Conservation (phyloP, 2,113 vertebrate genomes). For the Copsychus sechellarum region DNA sequence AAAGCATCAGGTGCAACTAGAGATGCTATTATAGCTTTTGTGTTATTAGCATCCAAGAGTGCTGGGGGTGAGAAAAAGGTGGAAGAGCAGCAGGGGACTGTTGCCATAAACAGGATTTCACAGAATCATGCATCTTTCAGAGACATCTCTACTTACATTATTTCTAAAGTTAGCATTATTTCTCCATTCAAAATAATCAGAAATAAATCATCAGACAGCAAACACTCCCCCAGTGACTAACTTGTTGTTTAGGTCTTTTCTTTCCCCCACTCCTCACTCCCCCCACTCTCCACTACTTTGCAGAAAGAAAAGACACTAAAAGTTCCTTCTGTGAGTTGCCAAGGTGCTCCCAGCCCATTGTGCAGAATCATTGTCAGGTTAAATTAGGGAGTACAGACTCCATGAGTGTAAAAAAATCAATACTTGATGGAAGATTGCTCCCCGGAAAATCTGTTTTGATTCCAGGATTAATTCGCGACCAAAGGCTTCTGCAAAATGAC, state of each 20-base stretch:
- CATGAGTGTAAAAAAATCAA: slow-evolving; percentile 99
- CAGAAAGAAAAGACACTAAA: slow-evolving; percentile 83
- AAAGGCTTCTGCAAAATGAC: slow-evolving; percentile 99
- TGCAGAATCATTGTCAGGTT: slow-evolving; percentile 99
- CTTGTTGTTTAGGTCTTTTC: slow-evolving; percentile 72
- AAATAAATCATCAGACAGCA: slow-evolving; percentile 78
- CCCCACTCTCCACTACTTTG: slow-evolving; percentile 70
- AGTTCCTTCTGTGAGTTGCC: slow-evolving; percentile 93
- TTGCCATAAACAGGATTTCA: slow-evolving; percentile 65
- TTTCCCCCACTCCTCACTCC: slow-evolving; percentile 42
- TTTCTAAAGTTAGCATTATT: slow-evolving; percentile 72
- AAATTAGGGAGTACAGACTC: slow-evolving; percentile 99
- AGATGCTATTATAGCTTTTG: slow-evolving; percentile 58
- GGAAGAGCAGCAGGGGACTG: slow-evolving; percentile 37
- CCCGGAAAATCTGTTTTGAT: slow-evolving; percentile 99
- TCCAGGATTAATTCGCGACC: slow-evolving; percentile 99
- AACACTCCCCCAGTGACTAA: slow-evolving; percentile 61
- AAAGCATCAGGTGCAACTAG: slow-evolving; percentile 50
- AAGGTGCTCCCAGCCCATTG: slow-evolving; percentile 99
- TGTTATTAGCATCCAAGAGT: slow-evolving; percentile 60
- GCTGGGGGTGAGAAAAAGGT: slow-evolving; percentile 34
- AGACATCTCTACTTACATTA: slow-evolving; percentile 19
- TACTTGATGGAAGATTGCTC: slow-evolving; percentile 99
- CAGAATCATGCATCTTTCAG: slow-evolving; percentile 37
- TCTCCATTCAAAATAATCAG: slow-evolving; percentile 80